These are phyloP conservation scores for Oreochromis aureus DNA, from an alignment of 2,113 vertebrate species.

Conservation along the genomic window DNA sequence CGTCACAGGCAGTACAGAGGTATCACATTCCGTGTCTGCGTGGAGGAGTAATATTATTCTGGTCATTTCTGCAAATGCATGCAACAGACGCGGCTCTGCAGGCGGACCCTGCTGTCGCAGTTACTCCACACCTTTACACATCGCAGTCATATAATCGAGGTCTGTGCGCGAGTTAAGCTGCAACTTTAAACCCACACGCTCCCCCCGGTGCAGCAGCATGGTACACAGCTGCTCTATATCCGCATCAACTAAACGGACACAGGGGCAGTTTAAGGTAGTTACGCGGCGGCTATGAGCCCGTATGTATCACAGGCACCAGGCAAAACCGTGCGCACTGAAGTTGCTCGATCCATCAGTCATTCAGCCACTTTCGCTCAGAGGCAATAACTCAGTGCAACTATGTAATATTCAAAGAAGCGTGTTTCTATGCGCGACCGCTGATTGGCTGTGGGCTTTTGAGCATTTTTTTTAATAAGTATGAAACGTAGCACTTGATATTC, in stretches of 20 bases:
- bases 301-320: neutral
- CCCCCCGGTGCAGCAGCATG: neutral
- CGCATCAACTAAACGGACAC: neutral
- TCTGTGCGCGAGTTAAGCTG: neutral
- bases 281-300: neutral
- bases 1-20: constrained; percentile 33
- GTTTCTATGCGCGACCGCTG: constrained; percentile 31
- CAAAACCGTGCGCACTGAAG: neutral
- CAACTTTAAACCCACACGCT: neutral
- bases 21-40: constrained; percentile 41
- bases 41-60: constrained; percentile 42
- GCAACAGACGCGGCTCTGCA: neutral
- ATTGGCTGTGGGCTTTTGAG: constrained; percentile 38
- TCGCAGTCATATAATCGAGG: neutral
- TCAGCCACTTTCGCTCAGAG: neutral
- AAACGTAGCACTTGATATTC: neutral
- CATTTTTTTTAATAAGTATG: neutral
- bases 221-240: neutral
- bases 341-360: constrained; percentile 11
- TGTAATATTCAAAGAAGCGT: constrained; percentile 28
- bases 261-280: neutral
- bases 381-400: constrained; percentile 9
- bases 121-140: neutral
- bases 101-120: neutral
- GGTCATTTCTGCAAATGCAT: constrained; percentile 29